Conservation (phyloP, 2,797 vertebrate genomes). For the Myotis pilosus region DNA sequence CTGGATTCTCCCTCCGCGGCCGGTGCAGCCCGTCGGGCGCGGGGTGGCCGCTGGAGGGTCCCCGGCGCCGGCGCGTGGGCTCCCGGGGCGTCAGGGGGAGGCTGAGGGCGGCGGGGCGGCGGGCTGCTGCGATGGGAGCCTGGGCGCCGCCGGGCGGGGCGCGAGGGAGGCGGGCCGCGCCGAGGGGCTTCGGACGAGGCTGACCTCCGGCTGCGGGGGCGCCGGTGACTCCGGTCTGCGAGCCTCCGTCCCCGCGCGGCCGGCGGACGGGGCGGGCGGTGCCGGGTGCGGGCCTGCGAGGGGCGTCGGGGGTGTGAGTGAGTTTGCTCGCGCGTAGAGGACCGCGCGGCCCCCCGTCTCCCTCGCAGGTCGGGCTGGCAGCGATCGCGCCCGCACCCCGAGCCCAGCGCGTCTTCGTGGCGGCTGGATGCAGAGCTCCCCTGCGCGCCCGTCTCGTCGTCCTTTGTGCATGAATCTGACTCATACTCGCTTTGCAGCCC, state of each 20-base stretch:
- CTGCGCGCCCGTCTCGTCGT: slow-evolving; percentile 18
- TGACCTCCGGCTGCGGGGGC: slow-evolving; percentile 65
- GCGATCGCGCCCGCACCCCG: too few relatives aligned
- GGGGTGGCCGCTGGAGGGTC: background rate
- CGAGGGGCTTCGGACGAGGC: slow-evolving; percentile 53
- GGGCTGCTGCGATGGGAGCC: slow-evolving; percentile 17
- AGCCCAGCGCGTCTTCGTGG: background rate
- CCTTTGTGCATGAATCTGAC: slow-evolving; percentile 61
- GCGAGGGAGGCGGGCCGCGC: background rate
- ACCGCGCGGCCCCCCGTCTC: background rate
- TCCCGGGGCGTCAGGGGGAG: background rate
- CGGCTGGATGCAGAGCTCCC: slow-evolving; percentile 27
- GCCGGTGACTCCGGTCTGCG: slow-evolving; percentile 70
- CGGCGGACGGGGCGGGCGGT: background rate
- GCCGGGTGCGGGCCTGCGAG: background rate
- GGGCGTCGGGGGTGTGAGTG: background rate
- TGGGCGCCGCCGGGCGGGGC: slow-evolving; percentile 32
- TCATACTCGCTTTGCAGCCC: slow-evolving; percentile 65
- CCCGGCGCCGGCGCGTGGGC: background rate
- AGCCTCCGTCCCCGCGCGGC: background rate
- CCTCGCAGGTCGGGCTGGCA: background rate
- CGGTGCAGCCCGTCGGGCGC: background rate
- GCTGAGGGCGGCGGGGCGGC: background rate
- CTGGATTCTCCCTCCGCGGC: background rate
- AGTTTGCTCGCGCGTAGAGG: slow-evolving; percentile 14